A percentile compares a stretch with the other conserved stretches of the same genome.
Conservation (phyloP, 1,140 invertebrate genomes). For the Philotrypesis tridentata region DNA sequence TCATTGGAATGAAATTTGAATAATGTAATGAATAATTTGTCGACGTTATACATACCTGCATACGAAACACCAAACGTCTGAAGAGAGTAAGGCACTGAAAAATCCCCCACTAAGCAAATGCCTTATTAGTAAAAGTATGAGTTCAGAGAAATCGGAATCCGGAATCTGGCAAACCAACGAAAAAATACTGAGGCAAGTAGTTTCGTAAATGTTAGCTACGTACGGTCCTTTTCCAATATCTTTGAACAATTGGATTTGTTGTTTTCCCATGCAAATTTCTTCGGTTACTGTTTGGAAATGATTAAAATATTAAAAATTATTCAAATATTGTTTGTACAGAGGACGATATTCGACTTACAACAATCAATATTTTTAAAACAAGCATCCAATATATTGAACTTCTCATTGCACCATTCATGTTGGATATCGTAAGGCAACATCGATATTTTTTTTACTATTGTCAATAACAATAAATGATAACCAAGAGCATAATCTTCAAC, state of each 20-base stretch:
- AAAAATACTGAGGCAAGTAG: conserved; percentile 59
- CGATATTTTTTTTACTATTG: conserved; percentile 60
- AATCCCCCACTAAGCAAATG: conserved; percentile 61
- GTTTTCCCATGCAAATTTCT: conserved; percentile 55
- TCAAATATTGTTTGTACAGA: conserved; percentile 7
- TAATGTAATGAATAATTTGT: not conserved
- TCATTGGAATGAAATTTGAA: too few species aligned
- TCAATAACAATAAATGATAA: conserved; percentile 63
- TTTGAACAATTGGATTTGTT: conserved; percentile 53
- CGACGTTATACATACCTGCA: conserved; percentile 58
- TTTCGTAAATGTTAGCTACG: conserved; percentile 59
- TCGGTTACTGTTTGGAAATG: conserved; percentile 48
- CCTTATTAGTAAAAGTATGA: conserved; percentile 62
- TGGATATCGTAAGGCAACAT: conserved; percentile 51
- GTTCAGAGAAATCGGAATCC: conserved; percentile 52
- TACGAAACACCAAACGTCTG: conserved; percentile 66
- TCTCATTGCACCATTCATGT: conserved; percentile 55
- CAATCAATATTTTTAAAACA: conserved; percentile 59
- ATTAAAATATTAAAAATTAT: conserved; percentile 16
- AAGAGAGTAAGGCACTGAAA: conserved; percentile 63
- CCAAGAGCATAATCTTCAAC: conserved; percentile 50
- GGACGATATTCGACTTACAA: conserved; percentile 56
- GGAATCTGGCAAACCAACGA: conserved; percentile 56
- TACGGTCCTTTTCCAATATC: conserved; percentile 47
- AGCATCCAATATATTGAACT: conserved; percentile 59